These are phyloP conservation scores for Wasmannia auropunctata DNA, from an alignment of 1,140 invertebrate species.

Conservation along the genomic window DNA sequence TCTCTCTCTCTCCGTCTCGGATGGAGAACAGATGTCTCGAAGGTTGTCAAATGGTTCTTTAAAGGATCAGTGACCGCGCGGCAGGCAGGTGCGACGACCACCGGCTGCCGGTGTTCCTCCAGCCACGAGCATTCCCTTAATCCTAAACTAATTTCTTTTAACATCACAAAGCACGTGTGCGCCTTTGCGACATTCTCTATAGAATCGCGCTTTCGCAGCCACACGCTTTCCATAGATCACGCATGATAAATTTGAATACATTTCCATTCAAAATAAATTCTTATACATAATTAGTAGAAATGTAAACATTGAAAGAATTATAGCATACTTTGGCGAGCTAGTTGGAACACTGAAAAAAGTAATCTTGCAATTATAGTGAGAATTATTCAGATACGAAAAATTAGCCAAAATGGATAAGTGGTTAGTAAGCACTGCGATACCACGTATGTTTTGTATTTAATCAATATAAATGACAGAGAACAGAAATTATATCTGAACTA, in stretches of 20 bases:
- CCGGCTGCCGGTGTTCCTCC: not conserved
- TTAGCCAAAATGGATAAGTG: too few relatives aligned
- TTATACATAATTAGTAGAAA: not conserved
- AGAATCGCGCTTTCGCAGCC: not conserved
- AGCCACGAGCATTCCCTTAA: not conserved
- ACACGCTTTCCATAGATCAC: too few relatives aligned
- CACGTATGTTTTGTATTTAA: too few relatives aligned
- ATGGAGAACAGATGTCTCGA: conserved; percentile 28
- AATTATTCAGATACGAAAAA: too few relatives aligned
- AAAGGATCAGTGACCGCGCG: conserved; percentile 33
- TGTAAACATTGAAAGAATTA: not conserved
- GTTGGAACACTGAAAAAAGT: too few relatives aligned
- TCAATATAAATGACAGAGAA: too few relatives aligned
- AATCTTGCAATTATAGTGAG: too few relatives aligned
- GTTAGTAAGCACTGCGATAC: too few relatives aligned
- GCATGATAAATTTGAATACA: not conserved
- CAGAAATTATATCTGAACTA: too few relatives aligned
- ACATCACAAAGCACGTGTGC: not conserved
- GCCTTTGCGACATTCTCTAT: not conserved
- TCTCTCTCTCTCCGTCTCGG: not conserved
- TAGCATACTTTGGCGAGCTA: not conserved
- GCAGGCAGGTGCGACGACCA: conserved; percentile 21
- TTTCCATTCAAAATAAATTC: not conserved
- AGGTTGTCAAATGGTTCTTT: conserved; percentile 32
- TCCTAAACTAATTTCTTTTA: conserved; percentile 16